Evolutionary conservation across 1,140 invertebrate species (phyloP), one percentile per base, ranked within the genome.

Genomic region (Mercenaria mercenaria): DNA sequence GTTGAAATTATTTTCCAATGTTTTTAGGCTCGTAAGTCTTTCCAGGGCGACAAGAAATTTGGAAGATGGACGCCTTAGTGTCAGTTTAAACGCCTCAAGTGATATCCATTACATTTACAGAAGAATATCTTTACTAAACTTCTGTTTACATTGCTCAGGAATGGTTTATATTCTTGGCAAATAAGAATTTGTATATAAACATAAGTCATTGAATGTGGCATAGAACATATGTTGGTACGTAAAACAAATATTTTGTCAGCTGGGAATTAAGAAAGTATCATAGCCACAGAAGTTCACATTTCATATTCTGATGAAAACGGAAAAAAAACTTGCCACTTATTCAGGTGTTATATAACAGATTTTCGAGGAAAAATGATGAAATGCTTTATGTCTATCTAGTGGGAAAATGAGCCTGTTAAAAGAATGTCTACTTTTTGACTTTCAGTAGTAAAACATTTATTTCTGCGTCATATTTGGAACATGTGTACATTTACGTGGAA

Each of bases 201-300:
- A 77, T 29, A 47, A 47, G 74, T 77, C 74, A 77, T 47, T 77
- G 74, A 77, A 41, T 47, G 23, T 52, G n/a, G 37, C n/a, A 77
- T 77, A 52, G 50, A 77, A 77, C 74, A 77, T 77, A 77, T 77
- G 74, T 77, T 52, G 0, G 26, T 8, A 13, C 4, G 43, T 77
- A 77, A 50, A 77, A 77, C 43, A 77, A 77, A 77, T 77, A 77
- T 77, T 47, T 77, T 77, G 74, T 77, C 74, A 77, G 74, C 41
- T 77, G 74, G 47, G 74, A 50, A 77, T 77, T 50, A 47, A 50
- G 4, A 47, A 18, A 77, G 41, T 77, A 77, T 77, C 74, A 50
- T 26, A 41, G 37, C 41, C 43, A 77, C 74, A 29, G 1, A 26
- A 72, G n/a, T 50, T 52, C 23, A 77, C 29, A 26, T 77, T 77